Evolutionary conservation across 2,888 invertebrate species (phyloP), one percentile per base, ranked within the genome.

Genomic region (Lottia gigantea): DNA sequence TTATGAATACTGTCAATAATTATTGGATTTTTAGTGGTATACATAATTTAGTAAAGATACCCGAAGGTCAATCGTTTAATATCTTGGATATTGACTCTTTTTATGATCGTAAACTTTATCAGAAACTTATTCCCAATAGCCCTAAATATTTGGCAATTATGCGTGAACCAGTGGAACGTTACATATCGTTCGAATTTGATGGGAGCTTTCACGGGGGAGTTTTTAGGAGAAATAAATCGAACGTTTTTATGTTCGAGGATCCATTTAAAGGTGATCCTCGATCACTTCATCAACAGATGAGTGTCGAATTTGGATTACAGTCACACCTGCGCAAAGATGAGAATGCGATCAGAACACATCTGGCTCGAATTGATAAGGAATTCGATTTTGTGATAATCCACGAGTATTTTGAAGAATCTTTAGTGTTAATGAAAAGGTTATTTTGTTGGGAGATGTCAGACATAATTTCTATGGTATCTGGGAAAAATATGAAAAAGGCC

Each of bases 151-250:
- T 55, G 23, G 55, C 55, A 23, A 55, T 55, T 8, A 55, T 55
- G 55, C 55, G 55, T 2, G 55, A 55, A 55, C 55, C 55, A 3
- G 55, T 55, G 12, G 8, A 8, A 11, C 55, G 55, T 23, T 55
- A 55, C 23, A 55, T 55, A 23, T 55, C 55, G 23, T 55, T 55
- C 55, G 55, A 55, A 55, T 55, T 55, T 55, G 55, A 55, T 14
- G 55, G 55, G 15, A 23, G 19, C 19, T 55, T 55, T 55, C 55
- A 55, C 19, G 55, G 55, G 7, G 23, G 55, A 15, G 3, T 11
- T 2, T 55, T 55, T 55, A 55, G 55, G 23, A 55, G 55, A 14
- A 55, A 55, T 55, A 55, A 4, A 23, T 55, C 55, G 0, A 19
- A 55, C 19, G 55, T 55, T 11, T 55, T 12, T 23, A 55, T 55